A percentile compares a stretch with the other conserved stretches of the same genome.
Conservation (phyloP, 2,888 invertebrate species). For the Cecidostiba fungosa region DNA sequence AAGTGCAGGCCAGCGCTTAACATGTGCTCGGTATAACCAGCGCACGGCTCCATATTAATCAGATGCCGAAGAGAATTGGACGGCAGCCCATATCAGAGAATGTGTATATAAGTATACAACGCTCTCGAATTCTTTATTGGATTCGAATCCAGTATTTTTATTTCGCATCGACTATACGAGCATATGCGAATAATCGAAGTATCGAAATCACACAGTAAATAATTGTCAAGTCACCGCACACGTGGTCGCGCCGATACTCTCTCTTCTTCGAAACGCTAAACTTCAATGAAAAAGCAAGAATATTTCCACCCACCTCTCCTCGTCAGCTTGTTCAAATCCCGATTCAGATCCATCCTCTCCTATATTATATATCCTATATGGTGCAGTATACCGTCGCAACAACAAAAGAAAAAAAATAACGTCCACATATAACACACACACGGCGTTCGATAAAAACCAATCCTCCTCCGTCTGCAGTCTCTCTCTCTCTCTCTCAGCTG, state of each 20-base stretch:
- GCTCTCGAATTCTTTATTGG: background rate
- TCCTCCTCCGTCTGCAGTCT: background rate
- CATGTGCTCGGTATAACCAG: background rate
- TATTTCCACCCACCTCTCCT: constrained; percentile 54
- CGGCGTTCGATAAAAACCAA: background rate
- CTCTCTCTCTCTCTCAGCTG: background rate
- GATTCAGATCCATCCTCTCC: background rate
- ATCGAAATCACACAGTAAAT: no score
- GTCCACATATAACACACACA: background rate
- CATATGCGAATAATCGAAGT: no score
- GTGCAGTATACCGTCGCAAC: background rate
- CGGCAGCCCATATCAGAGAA: no score
- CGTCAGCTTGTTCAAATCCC: constrained; percentile 54
- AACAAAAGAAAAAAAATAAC: background rate
- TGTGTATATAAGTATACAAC: background rate
- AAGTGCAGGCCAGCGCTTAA: background rate
- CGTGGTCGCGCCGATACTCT: background rate
- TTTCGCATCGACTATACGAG: no score
- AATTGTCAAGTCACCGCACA: background rate
- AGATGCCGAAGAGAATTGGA: constrained; percentile 3
- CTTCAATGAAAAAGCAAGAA: background rate
- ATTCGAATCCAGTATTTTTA: background rate
- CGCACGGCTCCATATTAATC: background rate
- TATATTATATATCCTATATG: background rate
- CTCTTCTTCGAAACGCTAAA: background rate